These are phyloP conservation scores for Periphyllus acericola DNA, from an alignment of 2,888 invertebrate species.

Conservation along the genomic window DNA sequence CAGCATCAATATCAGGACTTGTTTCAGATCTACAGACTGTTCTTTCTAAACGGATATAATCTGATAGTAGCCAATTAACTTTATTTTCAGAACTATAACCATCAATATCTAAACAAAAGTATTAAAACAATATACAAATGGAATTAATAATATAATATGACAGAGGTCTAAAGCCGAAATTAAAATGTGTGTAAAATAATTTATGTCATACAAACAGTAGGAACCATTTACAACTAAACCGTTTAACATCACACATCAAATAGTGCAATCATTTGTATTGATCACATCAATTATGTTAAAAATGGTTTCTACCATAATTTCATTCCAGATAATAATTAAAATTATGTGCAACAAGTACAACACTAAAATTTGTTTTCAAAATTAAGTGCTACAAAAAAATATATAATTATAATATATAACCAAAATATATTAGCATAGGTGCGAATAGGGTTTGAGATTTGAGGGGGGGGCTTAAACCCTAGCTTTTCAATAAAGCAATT, in stretches of 20 bases:
- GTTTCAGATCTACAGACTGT: conserved; percentile 78
- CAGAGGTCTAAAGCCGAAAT: background rate
- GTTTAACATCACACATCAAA: no score
- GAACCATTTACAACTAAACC: no score
- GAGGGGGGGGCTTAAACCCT: no score
- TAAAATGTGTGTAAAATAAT: background rate
- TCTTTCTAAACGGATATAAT: conserved; percentile 85
- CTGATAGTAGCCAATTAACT: conserved; percentile 66
- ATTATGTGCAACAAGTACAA: background rate
- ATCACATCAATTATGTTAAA: no score
- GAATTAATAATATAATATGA: background rate
- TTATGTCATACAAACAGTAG: background rate
- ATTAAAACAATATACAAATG: background rate
- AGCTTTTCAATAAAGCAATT: no score
- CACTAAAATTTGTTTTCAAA: background rate
- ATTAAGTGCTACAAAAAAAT: background rate
- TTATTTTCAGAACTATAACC: conserved; percentile 57
- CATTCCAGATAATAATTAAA: background rate
- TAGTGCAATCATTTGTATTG: no score
- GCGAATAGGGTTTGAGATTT: no score
- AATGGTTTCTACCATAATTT: background rate
- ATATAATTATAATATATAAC: background rate
- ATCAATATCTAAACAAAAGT: conserved; percentile 61
- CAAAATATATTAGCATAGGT: no score
- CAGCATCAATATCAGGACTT: conserved; percentile 80